phyloP scores from a whole-genome alignment of 2,888 invertebrate species.

The Melanchra persicariae region DNA sequence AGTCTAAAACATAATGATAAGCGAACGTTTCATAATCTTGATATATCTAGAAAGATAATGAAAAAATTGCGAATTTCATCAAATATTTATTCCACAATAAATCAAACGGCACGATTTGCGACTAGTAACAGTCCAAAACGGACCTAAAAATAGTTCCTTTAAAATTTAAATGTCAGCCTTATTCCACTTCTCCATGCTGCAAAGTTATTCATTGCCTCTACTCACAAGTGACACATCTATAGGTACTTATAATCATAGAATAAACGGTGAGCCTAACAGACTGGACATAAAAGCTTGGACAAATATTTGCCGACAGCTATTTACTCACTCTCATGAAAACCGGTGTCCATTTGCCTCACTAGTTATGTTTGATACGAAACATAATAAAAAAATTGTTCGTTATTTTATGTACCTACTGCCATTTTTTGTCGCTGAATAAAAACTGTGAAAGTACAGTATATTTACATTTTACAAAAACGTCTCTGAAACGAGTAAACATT shows the following conservation, averaged over 20 bases:
- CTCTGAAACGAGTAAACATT: conserved; percentile 33
- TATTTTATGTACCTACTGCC: conserved; percentile 12
- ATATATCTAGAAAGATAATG: too few species aligned
- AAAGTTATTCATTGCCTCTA: neutral
- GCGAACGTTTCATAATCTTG: too few species aligned
- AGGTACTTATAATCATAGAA: conserved; percentile 5
- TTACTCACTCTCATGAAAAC: conserved; percentile 32
- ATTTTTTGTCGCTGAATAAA: conserved; percentile 43
- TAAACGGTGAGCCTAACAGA: conserved; percentile 33
- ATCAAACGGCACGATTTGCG: too few species aligned
- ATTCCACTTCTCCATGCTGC: neutral
- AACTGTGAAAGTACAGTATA: conserved; percentile 12
- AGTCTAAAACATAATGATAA: too few species aligned
- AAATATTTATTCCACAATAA: too few species aligned
- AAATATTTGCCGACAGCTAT: conserved; percentile 49
- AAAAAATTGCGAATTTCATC: too few species aligned
- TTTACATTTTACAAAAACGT: conserved; percentile 42
- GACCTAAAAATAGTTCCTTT: neutral
- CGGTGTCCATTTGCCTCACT: conserved; percentile 23
- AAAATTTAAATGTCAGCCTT: neutral
- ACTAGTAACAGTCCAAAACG: neutral
- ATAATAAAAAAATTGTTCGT: conserved; percentile 1
- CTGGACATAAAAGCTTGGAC: conserved; percentile 18
- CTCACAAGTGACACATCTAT: neutral
- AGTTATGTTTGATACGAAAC: conserved; percentile 25